phyloP scores from a whole-genome alignment of 2,113 vertebrate genomes.

The Etheostoma cragini region DNA sequence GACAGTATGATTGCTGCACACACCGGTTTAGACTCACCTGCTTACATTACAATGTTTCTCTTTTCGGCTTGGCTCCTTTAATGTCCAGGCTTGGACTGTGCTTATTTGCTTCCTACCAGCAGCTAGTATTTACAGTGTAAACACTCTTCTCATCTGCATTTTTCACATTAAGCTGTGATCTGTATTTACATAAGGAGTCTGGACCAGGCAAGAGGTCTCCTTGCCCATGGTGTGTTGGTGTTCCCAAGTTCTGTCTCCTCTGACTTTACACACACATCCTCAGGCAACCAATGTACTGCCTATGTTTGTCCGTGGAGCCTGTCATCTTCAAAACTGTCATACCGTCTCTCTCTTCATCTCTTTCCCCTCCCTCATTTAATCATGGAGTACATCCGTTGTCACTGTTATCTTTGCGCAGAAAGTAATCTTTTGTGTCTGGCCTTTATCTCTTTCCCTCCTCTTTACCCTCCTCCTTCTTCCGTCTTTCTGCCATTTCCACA shows the following conservation, averaged over 20 bases:
- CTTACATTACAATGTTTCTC: slow-evolving; percentile 33
- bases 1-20: slow-evolving; percentile 49
- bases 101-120: not conserved
- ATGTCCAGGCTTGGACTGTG: not conserved
- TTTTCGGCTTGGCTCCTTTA: not conserved
- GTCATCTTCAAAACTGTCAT: slow-evolving; percentile 67
- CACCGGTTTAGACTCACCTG: slow-evolving; percentile 45
- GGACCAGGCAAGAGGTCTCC: slow-evolving; percentile 64
- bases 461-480: not conserved
- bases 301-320: slow-evolving; percentile 49
- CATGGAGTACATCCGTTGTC: slow-evolving; percentile 2
- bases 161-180: slow-evolving; percentile 50
- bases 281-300: slow-evolving; percentile 57
- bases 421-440: slow-evolving; percentile 9
- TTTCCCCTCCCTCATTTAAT: slow-evolving; percentile 6
- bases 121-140: slow-evolving; percentile 12
- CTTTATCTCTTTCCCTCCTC: not conserved
- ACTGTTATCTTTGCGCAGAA: slow-evolving; percentile 10
- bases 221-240: slow-evolving; percentile 71
- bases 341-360: slow-evolving; percentile 11
- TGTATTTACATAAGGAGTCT: slow-evolving; percentile 71
- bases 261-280: slow-evolving; percentile 52
- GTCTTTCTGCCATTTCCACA: not conserved
- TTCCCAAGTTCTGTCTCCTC: slow-evolving; percentile 48
- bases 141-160: slow-evolving; percentile 31